Percentiles rank a stretch among this genome's conserved stretches.
phyloP scores from a whole-genome alignment of 2,888 invertebrate species.

The Amphipoea oculea region DNA sequence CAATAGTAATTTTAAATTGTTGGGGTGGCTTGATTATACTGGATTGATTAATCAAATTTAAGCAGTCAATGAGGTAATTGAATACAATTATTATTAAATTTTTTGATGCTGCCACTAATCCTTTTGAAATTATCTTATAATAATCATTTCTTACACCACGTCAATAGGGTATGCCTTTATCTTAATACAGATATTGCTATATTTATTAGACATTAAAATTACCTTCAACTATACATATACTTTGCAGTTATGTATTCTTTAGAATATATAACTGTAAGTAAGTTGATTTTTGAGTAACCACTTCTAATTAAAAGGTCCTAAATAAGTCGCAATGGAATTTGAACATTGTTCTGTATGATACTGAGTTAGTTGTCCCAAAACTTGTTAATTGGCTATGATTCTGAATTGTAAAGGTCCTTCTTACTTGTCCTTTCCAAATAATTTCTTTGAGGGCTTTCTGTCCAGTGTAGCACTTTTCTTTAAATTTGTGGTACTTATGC shows the following conservation, averaged over 20 bases:
- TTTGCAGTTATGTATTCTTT: neutral
- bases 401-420: conserved; percentile 34
- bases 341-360: neutral
- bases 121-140: neutral
- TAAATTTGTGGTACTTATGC: conserved; percentile 84
- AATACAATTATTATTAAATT: too few species aligned
- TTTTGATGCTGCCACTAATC: neutral
- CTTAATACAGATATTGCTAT: neutral
- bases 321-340: neutral
- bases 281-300: neutral
- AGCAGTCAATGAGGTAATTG: neutral
- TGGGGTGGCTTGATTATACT: too few species aligned
- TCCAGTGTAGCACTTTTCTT: conserved; percentile 81
- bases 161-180: neutral
- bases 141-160: too few species aligned
- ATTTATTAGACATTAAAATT: neutral
- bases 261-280: too few species aligned
- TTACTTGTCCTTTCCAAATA: conserved; percentile 77
- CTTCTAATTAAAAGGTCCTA: neutral
- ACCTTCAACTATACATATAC: neutral
- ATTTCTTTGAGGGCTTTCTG: conserved; percentile 77
- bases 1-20: too few species aligned
- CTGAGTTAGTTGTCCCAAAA: neutral
- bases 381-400: neutral
- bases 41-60: neutral